Conservation (phyloP, 1,140 invertebrate species). For the Centruroides vittatus region DNA sequence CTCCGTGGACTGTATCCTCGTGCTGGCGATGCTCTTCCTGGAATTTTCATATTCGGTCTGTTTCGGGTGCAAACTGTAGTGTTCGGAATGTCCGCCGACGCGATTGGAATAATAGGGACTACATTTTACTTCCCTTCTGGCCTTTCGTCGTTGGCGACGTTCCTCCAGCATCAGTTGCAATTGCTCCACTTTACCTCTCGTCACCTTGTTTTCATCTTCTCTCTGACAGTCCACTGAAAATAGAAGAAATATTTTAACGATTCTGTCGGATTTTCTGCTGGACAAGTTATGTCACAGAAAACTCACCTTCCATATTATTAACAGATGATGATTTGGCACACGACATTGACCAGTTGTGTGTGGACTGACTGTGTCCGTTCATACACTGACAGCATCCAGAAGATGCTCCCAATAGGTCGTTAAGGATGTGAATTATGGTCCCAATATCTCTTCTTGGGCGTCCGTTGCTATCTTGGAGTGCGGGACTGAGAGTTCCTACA, state of each 20-base stretch:
- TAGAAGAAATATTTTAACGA: neutral
- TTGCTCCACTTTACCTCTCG: slow-evolving; percentile 69
- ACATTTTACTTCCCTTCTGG: slow-evolving; percentile 51
- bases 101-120: slow-evolving; percentile 43
- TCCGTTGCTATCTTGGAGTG: slow-evolving; percentile 79
- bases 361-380: neutral
- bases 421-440: slow-evolving; percentile 88
- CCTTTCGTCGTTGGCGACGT: slow-evolving; percentile 59
- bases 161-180: slow-evolving; percentile 76
- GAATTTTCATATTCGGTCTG: neutral
- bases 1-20: neutral
- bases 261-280: neutral
- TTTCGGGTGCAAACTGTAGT: neutral
- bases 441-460: slow-evolving; percentile 80
- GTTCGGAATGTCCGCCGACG: neutral
- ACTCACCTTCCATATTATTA: neutral
- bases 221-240: slow-evolving; percentile 14
- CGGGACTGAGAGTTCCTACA: slow-evolving; percentile 77
- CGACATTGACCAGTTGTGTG: neutral
- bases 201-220: slow-evolving; percentile 52
- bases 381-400: slow-evolving; percentile 36
- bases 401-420: slow-evolving; percentile 77
- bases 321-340: neutral
- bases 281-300: neutral
- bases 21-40: neutral